These are phyloP conservation scores for Limnephilus auricula DNA, from an alignment of 2,888 invertebrate genomes.

Conservation along the genomic window DNA sequence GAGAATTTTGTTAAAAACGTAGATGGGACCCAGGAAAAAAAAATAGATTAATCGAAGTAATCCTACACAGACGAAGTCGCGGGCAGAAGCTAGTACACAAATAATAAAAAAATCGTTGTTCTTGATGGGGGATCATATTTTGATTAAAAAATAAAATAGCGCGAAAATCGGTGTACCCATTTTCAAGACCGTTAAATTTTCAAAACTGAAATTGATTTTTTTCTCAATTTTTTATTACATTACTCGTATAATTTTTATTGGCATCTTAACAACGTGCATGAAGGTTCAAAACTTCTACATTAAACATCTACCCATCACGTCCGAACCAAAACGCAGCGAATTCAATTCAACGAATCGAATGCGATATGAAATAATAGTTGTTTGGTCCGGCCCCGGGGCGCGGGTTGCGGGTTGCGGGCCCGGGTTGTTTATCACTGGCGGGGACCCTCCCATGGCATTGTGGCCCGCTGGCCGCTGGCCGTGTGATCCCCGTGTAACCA, in stretches of 20 bases:
- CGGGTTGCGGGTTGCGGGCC: not conserved
- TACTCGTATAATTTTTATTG: not conserved
- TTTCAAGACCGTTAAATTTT: too few relatives aligned
- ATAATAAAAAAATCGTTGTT: too few relatives aligned
- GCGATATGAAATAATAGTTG: slow-evolving; percentile 49
- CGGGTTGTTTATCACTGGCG: slow-evolving; percentile 50
- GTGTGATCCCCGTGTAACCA: slow-evolving; percentile 23
- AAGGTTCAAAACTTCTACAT: not conserved
- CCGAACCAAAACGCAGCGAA: slow-evolving; percentile 15
- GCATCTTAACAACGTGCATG: not conserved
- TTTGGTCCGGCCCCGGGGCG: not conserved
- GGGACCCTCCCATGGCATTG: slow-evolving; percentile 54
- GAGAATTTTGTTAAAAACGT: too few relatives aligned
- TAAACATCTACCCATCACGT: not conserved
- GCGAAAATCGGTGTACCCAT: too few relatives aligned
- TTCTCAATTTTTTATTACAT: not conserved
- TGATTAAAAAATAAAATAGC: too few relatives aligned
- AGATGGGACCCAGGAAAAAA: too few relatives aligned
- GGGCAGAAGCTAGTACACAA: too few relatives aligned
- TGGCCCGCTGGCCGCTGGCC: slow-evolving; percentile 35
- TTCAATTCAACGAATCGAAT: slow-evolving; percentile 60
- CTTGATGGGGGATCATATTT: too few relatives aligned
- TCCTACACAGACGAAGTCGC: too few relatives aligned
- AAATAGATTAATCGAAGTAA: too few relatives aligned
- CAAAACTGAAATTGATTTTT: too few relatives aligned